Conservation (phyloP, 37 sponge, comb jelly and placozoan species). For the Spongilla lacustris region DNA sequence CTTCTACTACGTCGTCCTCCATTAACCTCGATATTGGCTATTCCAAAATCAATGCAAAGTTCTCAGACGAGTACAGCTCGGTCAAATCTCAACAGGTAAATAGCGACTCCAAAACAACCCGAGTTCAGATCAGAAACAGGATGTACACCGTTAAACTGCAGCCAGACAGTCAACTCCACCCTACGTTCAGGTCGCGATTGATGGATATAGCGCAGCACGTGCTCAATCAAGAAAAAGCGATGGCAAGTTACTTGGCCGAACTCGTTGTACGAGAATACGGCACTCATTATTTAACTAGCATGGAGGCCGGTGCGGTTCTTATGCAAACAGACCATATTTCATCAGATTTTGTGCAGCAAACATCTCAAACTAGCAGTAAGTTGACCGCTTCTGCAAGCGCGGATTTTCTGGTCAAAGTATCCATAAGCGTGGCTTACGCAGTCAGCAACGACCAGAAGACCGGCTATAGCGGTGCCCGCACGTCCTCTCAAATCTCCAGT, state of each 20-base stretch:
- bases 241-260: slow-evolving; percentile 65
- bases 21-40: slow-evolving; percentile 9
- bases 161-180: slow-evolving; percentile 47
- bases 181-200: slow-evolving; percentile 52
- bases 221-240: slow-evolving; percentile 60
- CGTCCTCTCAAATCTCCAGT: slow-evolving; percentile 57
- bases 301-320: slow-evolving; percentile 70
- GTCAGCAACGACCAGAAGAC: neutral
- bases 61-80: slow-evolving; percentile 44
- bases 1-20: neutral
- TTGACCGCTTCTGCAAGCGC: slow-evolving; percentile 63
- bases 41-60: slow-evolving; percentile 29
- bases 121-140: slow-evolving; percentile 55
- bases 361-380: neutral
- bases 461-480: slow-evolving; percentile 22
- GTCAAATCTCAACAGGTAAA: slow-evolving; percentile 48
- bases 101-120: slow-evolving; percentile 39
- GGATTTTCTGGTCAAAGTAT: slow-evolving; percentile 48
- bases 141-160: slow-evolving; percentile 53
- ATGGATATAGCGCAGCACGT: slow-evolving; percentile 74
- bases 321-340: slow-evolving; percentile 51
- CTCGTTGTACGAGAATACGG: slow-evolving; percentile 78
- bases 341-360: neutral
- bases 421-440: neutral
- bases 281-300: slow-evolving; percentile 62